These are phyloP conservation scores for Suncus etruscus DNA, from an alignment of 2,113 vertebrate genomes.

Conservation along the genomic window DNA sequence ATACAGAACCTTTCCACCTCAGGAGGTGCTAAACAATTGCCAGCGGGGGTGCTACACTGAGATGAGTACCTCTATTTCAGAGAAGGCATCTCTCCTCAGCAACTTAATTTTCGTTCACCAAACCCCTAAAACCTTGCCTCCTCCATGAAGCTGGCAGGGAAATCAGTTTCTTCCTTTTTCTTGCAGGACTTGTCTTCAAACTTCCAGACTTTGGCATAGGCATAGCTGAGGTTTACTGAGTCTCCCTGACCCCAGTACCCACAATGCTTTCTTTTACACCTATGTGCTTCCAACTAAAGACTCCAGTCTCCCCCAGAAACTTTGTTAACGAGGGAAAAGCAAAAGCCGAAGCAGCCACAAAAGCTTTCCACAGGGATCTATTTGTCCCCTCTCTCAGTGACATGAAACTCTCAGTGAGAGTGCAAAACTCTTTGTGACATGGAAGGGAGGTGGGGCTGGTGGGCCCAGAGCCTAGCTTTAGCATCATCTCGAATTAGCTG, in stretches of 20 bases:
- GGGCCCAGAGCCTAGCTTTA: too few species aligned
- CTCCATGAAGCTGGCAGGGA: background rate
- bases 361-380: too few species aligned
- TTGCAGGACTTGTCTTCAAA: background rate
- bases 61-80: background rate
- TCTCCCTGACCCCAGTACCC: background rate
- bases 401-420: background rate
- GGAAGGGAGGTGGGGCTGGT: background rate
- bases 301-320: background rate
- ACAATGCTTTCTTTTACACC: background rate
- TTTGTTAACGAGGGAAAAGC: background rate
- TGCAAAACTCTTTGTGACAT: background rate
- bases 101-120: background rate
- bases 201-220: background rate
- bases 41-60: background rate
- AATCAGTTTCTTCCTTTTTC: conserved; percentile 3
- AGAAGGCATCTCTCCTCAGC: background rate
- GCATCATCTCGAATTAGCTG: background rate
- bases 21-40: background rate
- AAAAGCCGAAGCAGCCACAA: too few species aligned
- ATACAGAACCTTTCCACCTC: background rate
- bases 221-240: background rate
- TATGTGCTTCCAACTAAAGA: background rate
- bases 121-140: background rate
- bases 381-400: too few species aligned